Conservation (phyloP, 2,113 vertebrate species). For the Thamnophis sirtalis region DNA sequence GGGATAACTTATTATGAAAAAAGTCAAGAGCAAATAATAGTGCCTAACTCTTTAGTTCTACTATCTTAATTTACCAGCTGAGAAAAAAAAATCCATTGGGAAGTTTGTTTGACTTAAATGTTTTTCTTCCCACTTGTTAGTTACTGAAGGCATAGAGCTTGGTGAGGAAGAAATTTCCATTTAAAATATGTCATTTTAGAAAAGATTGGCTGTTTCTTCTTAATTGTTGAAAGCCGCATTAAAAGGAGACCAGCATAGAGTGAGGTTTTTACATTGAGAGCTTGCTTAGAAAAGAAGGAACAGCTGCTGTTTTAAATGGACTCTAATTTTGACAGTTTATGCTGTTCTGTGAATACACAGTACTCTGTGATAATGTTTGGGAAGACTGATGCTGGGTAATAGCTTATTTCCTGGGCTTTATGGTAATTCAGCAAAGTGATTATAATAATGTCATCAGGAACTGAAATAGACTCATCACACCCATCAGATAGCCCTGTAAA, state of each 20-base stretch:
- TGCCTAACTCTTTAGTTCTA: neutral
- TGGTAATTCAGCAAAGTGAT: conserved; percentile 57
- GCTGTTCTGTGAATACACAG: conserved; percentile 64
- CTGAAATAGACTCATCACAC: conserved; percentile 48
- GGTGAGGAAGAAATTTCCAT: conserved; percentile 18
- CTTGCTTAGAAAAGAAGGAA: conserved; percentile 65
- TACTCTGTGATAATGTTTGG: conserved; percentile 65
- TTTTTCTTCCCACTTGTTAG: neutral
- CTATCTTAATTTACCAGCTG: conserved; percentile 17
- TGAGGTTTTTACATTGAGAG: conserved; percentile 63
- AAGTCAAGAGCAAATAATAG: neutral
- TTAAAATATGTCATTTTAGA: neutral
- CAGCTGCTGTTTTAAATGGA: conserved; percentile 76
- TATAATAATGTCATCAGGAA: conserved; percentile 54
- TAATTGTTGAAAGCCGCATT: conserved; percentile 45
- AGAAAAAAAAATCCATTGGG: conserved; percentile 2
- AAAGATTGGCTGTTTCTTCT: conserved; percentile 20
- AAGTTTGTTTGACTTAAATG: neutral
- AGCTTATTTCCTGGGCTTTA: conserved; percentile 70
- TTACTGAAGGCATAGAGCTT: conserved; percentile 17
- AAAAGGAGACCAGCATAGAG: conserved; percentile 40
- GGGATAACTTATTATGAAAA: neutral
- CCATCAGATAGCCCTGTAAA: conserved; percentile 34
- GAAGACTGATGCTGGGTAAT: conserved; percentile 66
- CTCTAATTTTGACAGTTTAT: conserved; percentile 73